Conservation (phyloP, 2,888 invertebrate species). For the Tribolium freemani region DNA sequence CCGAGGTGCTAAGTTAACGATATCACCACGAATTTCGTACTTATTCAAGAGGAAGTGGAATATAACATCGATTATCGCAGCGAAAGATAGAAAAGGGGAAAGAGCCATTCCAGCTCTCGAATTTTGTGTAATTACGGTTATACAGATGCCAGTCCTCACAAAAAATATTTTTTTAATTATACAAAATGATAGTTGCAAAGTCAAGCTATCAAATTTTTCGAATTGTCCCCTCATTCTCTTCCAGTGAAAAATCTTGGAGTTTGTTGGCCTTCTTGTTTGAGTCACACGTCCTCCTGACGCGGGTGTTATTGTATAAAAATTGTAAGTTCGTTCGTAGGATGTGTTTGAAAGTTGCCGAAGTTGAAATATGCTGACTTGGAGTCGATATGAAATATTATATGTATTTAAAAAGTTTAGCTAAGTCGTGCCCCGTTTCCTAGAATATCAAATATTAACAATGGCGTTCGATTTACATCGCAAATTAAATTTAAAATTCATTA, state of each 20-base stretch:
- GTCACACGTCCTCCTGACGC: conserved; percentile 9
- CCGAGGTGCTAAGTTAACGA: not conserved
- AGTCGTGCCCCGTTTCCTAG: not conserved
- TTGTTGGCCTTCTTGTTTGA: conserved; percentile 19
- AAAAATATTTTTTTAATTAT: not conserved
- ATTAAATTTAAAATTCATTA: conserved; percentile 15
- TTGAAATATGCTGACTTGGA: conserved; percentile 22
- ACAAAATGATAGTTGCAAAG: not conserved
- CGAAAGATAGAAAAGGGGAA: not conserved
- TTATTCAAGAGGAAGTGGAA: not conserved
- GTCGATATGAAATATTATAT: conserved; percentile 34
- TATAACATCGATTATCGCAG: conserved; percentile 1
- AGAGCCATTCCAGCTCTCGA: not conserved
- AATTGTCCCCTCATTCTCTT: not conserved
- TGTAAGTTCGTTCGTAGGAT: conserved; percentile 24
- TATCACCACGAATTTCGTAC: not conserved
- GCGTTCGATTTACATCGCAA: conserved; percentile 8
- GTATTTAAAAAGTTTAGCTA: conserved; percentile 19
- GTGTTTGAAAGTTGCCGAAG: conserved; percentile 30
- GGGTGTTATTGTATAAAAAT: conserved; percentile 37
- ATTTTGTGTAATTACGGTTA: conserved; percentile 5
- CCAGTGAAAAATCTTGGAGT: conserved; percentile 25
- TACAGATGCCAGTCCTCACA: not conserved
- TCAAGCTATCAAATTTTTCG: conserved; percentile 2
- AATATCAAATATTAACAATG: conserved; percentile 1